A percentile compares a stretch with the other conserved stretches of the same genome.
phyloP scores from a whole-genome alignment of 1,140 invertebrate species.

The Neodiprion virginianus region DNA sequence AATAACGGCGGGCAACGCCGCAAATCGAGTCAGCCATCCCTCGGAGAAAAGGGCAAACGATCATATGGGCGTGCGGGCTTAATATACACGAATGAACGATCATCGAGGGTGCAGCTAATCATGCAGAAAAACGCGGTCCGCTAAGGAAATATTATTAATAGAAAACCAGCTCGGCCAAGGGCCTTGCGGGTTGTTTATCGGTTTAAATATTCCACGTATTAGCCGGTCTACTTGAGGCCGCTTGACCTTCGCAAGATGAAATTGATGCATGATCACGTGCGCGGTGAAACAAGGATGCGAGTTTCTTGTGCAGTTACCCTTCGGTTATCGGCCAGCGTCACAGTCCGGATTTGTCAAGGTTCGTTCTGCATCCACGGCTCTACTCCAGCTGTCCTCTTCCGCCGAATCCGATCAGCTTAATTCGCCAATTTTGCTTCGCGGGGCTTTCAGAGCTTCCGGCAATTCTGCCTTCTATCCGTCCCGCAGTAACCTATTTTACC shows the following conservation, averaged over 20 bases:
- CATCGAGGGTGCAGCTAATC: background rate
- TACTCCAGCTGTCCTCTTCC: too few relatives aligned
- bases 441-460: background rate
- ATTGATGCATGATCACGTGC: background rate
- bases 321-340: too few relatives aligned
- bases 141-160: slow-evolving; percentile 1
- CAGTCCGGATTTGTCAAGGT: too few relatives aligned
- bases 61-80: background rate
- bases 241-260: background rate
- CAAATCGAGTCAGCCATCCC: background rate
- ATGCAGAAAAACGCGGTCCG: background rate
- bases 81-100: background rate
- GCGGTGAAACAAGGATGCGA: background rate
- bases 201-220: background rate
- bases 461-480: background rate
- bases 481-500: too few relatives aligned
- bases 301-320: background rate
- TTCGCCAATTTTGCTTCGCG: too few relatives aligned
- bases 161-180: background rate
- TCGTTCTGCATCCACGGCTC: too few relatives aligned
- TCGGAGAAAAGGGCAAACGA: background rate
- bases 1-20: too few relatives aligned
- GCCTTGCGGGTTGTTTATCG: background rate
- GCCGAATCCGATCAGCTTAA: too few relatives aligned
- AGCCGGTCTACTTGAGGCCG: background rate